Base-by-base conservation (phyloP, 2,888 invertebrate species). In the Linyphia triangularis region DNA sequence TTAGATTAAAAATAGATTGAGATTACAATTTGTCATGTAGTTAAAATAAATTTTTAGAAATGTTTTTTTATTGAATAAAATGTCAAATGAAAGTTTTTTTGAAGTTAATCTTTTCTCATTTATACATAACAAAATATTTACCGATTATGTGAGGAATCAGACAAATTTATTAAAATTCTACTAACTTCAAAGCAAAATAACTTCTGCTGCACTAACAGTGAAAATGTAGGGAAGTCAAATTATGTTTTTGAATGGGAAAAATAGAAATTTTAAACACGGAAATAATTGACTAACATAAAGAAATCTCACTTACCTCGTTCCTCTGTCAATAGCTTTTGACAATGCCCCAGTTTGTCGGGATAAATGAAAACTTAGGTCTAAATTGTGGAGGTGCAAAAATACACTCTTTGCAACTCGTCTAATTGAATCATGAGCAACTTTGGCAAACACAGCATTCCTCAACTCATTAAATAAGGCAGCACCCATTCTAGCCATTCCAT, bases 401-500 rank as follows among this genome's bases (percentile, higher is more conserved):
- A 99, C 98, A 93, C 98, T 98, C 92, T 95, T 96, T 0, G 99
- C 98, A 88, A 99, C 96, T 93, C 95, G 95, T 73, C 99, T 94
- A 91, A 99, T 98, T 22, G 99, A 99, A 93, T 97, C 96, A 92
- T 99, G 99, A 0, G 99, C 98, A 6, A 99, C 99, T 92, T 95
- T 96, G 1, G 98, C 98, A 94, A 99, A 99, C 67, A 99, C 98
- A 0, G 99, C 99, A 94, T 99, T 99, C 43, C 99, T 94, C 22
- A 99, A 93, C 94, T 99, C 99, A 93, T 98, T 99, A 93, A 99
- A 97, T 26, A 96, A 96, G 0, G 98, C 96, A 1, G 99, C 96
- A 70, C 97, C 96, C 2, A 96, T 96, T 90, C 99, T 95, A 0
- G 99, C 98, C 89, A 97, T 93, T 86, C 99, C 99, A 94, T 99